Evolutionary conservation across 2,888 invertebrate species (phyloP).

Genomic region (Sericinus montela): DNA sequence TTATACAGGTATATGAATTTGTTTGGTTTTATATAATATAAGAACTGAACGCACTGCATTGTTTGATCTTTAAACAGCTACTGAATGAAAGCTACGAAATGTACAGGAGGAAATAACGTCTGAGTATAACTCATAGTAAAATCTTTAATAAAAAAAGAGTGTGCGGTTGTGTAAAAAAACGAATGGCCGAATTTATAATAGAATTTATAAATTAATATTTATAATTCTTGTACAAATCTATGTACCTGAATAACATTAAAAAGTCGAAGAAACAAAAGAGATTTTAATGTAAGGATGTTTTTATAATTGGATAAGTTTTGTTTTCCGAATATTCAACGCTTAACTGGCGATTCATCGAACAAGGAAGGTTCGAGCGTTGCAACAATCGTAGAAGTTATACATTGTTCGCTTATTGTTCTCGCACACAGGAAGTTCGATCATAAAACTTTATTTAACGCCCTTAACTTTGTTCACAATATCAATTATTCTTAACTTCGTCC

Average conservation of each 20-base stretch:
- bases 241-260: conserved; percentile 30
- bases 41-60: no score
- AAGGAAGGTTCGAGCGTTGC: conserved; percentile 32
- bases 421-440: conserved; percentile 46
- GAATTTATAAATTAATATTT: no score
- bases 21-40: no score
- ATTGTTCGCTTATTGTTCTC: conserved; percentile 50
- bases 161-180: no score
- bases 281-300: conserved; percentile 2
- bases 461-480: conserved; percentile 39
- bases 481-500: conserved; percentile 37
- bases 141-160: no score
- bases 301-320: conserved; percentile 24
- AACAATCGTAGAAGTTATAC: conserved; percentile 42
- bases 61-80: no score
- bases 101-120: no score
- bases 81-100: no score
- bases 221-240: no score
- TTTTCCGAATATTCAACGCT: conserved; percentile 40
- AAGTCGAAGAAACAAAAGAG: conserved; percentile 21
- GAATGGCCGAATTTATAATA: no score
- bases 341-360: conserved; percentile 29
- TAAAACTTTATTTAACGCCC: conserved; percentile 52
- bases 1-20: no score
- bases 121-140: no score